Base-by-base conservation (phyloP, 1,140 invertebrate species). In the Microplitis mediator region DNA sequence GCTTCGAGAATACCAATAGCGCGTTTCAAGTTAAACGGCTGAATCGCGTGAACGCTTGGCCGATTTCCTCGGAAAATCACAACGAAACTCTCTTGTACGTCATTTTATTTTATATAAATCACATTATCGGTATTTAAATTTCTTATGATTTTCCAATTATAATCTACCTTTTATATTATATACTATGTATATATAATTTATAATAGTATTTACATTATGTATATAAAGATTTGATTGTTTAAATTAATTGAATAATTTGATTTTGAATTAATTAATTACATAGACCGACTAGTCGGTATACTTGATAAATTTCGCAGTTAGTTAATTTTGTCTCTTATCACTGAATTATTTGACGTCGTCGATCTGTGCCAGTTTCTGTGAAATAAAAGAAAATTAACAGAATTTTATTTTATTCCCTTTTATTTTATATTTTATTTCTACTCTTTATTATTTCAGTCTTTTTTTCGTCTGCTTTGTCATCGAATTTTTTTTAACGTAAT, bases 1-100 rank as follows among this genome's bases (percentile, higher is more conserved):
- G 11, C 34, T 36, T 39, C 6, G 16, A 11, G 63, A 65, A 65
- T 65, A 65, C 36, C 63, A 65, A 65, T 65, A 50, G 34, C 34
- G 16, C 36, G 16, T 39, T 23, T 39, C 63, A 39, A 65, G 63
- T 23, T 65, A 45, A 14, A 65, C 36, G 63, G 36, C 63, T 65
- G 63, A 65, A 23, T 39, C 63, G 63, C 63, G 63, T 65, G 63
- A 65, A 65, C 63, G 63, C 14, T 65, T 51, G n/a, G 63, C 34
- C 34, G 63, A 65, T 65, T 65, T 50, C 45, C 34, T 65, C 32
- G 63, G 34, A 50, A 58, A 65, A 65, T 65, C 63, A 65, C 34
- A 50, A 36, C 14, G 39, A 31, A 45, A 65, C 9, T 50, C 63
- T 31, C 14, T 14, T 23, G 31, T 51, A 14, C 63, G 63, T 65